Conservation (phyloP, 2,888 invertebrate species). For the Aleiodes leptofemur region DNA sequence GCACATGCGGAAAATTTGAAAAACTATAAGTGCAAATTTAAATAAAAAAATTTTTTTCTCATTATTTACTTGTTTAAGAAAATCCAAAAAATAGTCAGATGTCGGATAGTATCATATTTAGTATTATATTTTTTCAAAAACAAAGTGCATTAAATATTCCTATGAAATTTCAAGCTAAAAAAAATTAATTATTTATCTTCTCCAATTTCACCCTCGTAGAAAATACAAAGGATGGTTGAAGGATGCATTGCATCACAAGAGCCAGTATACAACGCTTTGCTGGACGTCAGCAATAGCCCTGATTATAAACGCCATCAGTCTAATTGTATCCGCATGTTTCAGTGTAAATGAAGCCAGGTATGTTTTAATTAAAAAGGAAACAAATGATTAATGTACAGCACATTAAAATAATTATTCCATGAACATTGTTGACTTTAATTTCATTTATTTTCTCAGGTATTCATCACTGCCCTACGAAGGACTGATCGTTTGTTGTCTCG, state of each 20-base stretch:
- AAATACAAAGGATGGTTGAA: slow-evolving; percentile 76
- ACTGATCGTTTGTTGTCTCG: slow-evolving; percentile 77
- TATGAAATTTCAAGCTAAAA: too few species aligned
- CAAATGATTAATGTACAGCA: neutral
- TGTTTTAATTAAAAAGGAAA: slow-evolving; percentile 17
- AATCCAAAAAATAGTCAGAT: too few species aligned
- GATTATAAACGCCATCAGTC: slow-evolving; percentile 77
- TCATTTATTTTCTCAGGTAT: slow-evolving; percentile 49
- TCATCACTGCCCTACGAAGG: slow-evolving; percentile 77
- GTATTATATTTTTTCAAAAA: neutral
- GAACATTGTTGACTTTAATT: neutral
- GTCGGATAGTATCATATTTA: too few species aligned
- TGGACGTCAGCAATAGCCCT: slow-evolving; percentile 81
- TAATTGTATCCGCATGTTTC: slow-evolving; percentile 75
- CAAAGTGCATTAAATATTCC: too few species aligned
- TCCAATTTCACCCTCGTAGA: slow-evolving; percentile 65
- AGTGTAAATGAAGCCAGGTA: slow-evolving; percentile 54
- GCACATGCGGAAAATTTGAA: too few species aligned
- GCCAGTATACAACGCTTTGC: slow-evolving; percentile 81
- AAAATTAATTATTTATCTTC: neutral
- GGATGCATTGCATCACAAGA: slow-evolving; percentile 78
- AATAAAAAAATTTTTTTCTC: too few species aligned
- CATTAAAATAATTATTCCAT: too few species aligned
- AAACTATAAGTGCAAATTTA: too few species aligned
- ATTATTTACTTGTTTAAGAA: too few species aligned